phyloP scores from a whole-genome alignment of 2,797 vertebrate species.

The Alosa sapidissima region DNA sequence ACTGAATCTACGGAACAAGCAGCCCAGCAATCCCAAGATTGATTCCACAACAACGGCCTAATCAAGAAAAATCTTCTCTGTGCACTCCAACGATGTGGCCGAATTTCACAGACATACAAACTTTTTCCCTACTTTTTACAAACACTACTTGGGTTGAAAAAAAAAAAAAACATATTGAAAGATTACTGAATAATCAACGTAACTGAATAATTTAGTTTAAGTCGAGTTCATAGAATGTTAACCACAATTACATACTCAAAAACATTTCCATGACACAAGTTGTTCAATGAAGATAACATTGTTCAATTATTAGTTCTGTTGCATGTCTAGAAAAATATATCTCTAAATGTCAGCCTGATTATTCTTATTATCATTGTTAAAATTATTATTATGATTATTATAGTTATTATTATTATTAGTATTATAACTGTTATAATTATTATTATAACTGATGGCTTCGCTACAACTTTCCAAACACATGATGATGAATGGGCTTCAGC shows the following conservation, averaged over 20 bases:
- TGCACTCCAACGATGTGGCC: not conserved
- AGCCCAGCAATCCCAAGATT: not conserved
- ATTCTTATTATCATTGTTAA: slow-evolving; percentile 25
- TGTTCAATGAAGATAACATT: not conserved
- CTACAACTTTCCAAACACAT: not conserved
- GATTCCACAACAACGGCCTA: not conserved
- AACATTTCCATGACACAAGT: not conserved
- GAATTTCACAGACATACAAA: not conserved
- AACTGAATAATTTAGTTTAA: not conserved
- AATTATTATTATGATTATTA: not conserved
- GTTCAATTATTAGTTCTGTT: not conserved
- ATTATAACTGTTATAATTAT: slow-evolving; percentile 17
- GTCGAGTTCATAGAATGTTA: not conserved
- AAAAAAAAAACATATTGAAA: not conserved
- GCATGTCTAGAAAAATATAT: not conserved
- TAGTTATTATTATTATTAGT: slow-evolving; percentile 16
- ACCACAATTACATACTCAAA: not conserved
- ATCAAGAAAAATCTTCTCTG: not conserved
- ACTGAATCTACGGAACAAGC: not conserved
- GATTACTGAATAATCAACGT: not conserved
- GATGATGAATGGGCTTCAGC: not conserved
- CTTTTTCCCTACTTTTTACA: not conserved
- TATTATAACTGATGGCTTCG: not conserved
- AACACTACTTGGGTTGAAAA: not conserved
- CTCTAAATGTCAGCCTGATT: not conserved